Evolutionary conservation across 2,797 vertebrate species (phyloP), one percentile per base, ranked within the genome.

Genomic region (Darevskia nairensis): DNA sequence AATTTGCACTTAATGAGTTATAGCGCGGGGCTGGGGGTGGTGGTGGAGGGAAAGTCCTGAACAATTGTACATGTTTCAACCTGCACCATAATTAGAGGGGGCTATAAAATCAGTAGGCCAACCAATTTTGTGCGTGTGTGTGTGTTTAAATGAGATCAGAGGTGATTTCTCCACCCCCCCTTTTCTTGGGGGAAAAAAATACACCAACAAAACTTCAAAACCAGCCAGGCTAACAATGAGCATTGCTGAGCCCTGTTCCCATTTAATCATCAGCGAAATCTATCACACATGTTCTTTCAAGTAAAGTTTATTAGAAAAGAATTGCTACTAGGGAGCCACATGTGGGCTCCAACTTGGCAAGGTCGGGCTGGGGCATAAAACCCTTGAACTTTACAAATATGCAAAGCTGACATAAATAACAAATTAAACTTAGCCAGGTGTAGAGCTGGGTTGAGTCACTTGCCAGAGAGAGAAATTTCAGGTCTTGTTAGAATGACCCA

Each of bases 311-410:
- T 97, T 97, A 96, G 96, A 97, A 97, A 97, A 95, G 96, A 97
- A 96, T 97, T 96, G 97, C 97, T 97, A 97, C 97, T 97, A 97
- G 95, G 92, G 95, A 96, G 93, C 96, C 97, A 97, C 97, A 97
- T 97, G 97, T 97, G 96, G 97, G 96, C 96, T 97, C 95, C 96
- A 94, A 96, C 96, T 98, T 97, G 95, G 96, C 96, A 96, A 97
- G 97, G 97, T 97, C 97, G 97, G 96, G 96, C 96, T 94, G 95
- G 97, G 96, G 96, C 95, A 97, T 96, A 97, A 98, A 97, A 97
- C 97, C 97, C 96, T 96, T 97, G 97, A 97, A 97, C 97, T 96
- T 97, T 97, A 97, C 97, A 97, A 97, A 97, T 97, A 97, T 97
- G 97, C 96, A 97, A 97, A 97, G 96, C 96, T 97, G 97, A 97